Conservation (phyloP, 2,113 vertebrate genomes). For the Silurus asotus region DNA sequence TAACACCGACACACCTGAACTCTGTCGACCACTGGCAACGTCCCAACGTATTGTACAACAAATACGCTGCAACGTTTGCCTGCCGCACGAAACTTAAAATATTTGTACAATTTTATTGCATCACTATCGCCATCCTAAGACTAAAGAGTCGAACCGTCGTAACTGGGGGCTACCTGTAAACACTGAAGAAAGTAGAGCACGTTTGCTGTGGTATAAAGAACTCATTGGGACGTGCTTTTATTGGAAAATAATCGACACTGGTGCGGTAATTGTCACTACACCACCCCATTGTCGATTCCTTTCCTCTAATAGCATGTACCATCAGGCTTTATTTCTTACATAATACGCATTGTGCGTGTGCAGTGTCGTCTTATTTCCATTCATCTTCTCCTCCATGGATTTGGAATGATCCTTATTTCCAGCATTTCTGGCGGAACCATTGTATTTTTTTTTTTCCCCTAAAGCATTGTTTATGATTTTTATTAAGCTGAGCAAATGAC, state of each 20-base stretch:
- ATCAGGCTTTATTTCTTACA: conserved; percentile 3
- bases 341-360: conserved; percentile 21
- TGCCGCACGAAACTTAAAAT: too few relatives aligned
- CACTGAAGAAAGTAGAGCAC: background rate
- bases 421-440: conserved; percentile 17
- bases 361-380: background rate
- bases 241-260: background rate
- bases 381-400: conserved; percentile 18
- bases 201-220: conserved; percentile 22
- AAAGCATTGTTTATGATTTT: background rate
- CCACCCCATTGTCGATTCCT: background rate
- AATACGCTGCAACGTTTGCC: too few relatives aligned
- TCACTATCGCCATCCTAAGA: too few relatives aligned
- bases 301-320: background rate
- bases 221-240: background rate
- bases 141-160: too few relatives aligned
- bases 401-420: conserved; percentile 34
- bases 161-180: too few relatives aligned
- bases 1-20: too few relatives aligned
- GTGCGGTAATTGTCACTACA: background rate
- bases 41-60: too few relatives aligned
- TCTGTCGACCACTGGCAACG: too few relatives aligned
- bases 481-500: conserved; percentile 1
- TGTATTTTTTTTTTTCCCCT: background rate
- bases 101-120: too few relatives aligned